Percentiles rank a stretch among this genome's conserved stretches.
These are phyloP conservation scores for Pycnonotus jocosus DNA, from an alignment of 2,113 vertebrate genomes.

Conservation along the genomic window DNA sequence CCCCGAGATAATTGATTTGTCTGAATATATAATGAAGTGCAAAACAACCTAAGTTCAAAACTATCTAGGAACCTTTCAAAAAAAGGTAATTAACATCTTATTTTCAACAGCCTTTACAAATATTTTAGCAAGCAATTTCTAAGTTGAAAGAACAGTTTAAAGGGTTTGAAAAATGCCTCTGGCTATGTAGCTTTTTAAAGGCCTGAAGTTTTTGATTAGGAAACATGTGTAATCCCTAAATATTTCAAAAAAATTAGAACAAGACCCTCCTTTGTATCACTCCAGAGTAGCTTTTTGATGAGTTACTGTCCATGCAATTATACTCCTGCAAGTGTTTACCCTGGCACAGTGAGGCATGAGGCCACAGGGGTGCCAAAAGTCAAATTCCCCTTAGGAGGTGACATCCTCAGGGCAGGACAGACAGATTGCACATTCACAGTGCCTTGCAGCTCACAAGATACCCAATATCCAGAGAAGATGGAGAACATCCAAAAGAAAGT, in stretches of 20 bases:
- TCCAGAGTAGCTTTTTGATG: background rate
- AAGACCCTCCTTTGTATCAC: background rate
- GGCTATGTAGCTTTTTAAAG: background rate
- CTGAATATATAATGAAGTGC: background rate
- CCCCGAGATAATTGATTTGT: background rate
- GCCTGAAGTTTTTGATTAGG: background rate
- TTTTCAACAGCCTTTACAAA: background rate
- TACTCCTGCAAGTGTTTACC: fast-evolving
- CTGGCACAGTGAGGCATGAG: fast-evolving
- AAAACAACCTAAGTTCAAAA: background rate
- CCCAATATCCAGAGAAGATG: background rate
- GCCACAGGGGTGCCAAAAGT: background rate
- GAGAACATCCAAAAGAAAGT: background rate
- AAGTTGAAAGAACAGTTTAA: background rate
- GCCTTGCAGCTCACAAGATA: background rate
- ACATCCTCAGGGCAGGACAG: background rate
- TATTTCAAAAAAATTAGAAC: background rate
- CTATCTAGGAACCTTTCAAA: background rate
- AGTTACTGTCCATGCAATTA: background rate
- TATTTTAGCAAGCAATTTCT: background rate
- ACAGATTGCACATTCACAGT: background rate
- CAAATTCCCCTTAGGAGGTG: background rate
- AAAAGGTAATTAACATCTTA: background rate
- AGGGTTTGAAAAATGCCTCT: background rate
- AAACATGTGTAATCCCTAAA: background rate